Base-by-base conservation (phyloP, 2,888 invertebrate genomes). In the Malachius bipustulatus region DNA sequence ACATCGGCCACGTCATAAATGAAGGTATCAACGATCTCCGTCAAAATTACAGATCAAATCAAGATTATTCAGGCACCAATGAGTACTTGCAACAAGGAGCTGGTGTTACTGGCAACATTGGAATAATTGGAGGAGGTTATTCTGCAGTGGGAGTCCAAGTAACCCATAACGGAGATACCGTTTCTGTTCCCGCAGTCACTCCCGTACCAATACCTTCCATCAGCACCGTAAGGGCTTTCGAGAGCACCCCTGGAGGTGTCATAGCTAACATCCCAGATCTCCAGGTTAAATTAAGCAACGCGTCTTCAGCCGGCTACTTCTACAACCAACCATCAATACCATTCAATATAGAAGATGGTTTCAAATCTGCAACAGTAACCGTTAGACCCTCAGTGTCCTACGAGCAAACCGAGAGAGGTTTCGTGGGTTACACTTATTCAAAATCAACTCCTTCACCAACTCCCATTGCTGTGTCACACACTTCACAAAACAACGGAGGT, bases 181-280 rank as follows among this genome's bases (percentile, higher is more conserved):
- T 47, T n/a, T 35, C 49, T 11, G 40, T 47, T 11, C 47, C 55
- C 3, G 43, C 43, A n/a, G 51, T 56, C 13, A 49, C 55, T 13
- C 47, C 54, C 4, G 55, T 57, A 16, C 57, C 57, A 3, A 41
- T 55, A 12, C 56, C 56, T 14, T 39, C 43, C 3, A 39, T 52
- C 2, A 49, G 48, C 29, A 46, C 48, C 4, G 42, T 42, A 26
- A 33, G 47, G 9, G 44, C 47, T 3, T 52, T 58, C 34, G 50
- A 51, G 31, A 50, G 44, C 30, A 51, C 47, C 34, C 47, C 50
- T 24, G 55, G 52, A 16, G 60, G 59, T 10, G 59, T 59, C 6
- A 51, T 59, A 6, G 59, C 59, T 3, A 60, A 59, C 33, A 38
- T 55, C 3, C 60, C 59, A 1, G 49, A 57, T 44, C 40, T 59